These are phyloP conservation scores for Thaleichthys pacificus DNA, from an alignment of 2,797 vertebrate genomes.

Conservation along the genomic window DNA sequence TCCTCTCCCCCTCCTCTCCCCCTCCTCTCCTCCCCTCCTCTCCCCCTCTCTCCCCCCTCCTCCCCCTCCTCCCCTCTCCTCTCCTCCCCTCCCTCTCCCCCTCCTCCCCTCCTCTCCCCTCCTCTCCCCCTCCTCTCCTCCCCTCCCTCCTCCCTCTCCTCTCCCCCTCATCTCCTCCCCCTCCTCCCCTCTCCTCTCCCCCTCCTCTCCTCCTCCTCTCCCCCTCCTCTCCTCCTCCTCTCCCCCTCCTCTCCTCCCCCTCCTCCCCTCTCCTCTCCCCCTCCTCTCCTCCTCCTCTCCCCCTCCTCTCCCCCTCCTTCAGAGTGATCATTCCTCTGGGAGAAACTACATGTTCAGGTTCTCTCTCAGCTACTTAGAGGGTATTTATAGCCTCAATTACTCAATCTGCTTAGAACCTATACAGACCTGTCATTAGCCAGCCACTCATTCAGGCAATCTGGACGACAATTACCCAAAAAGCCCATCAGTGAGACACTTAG, in stretches of 20 bases:
- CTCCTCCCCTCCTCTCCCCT: background rate
- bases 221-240: background rate
- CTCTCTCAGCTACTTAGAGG: constrained; percentile 9
- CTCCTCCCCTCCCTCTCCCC: background rate
- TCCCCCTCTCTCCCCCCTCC: background rate
- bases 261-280: background rate
- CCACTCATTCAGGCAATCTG: constrained; percentile 37
- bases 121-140: background rate
- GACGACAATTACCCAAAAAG: background rate
- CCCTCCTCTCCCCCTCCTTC: background rate
- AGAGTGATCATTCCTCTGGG: background rate
- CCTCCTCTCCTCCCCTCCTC: background rate
- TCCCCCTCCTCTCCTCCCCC: background rate
- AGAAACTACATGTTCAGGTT: constrained; percentile 1
- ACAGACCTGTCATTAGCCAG: constrained; percentile 57
- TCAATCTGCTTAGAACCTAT: constrained; percentile 14
- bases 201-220: background rate
- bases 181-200: background rate
- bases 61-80: constrained; percentile 6
- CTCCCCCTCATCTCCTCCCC: background rate
- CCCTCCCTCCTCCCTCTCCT: background rate
- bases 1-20: background rate
- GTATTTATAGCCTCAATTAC: constrained; percentile 61
- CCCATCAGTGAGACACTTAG: background rate
- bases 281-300: background rate